Conservation (phyloP, 2,888 invertebrate species). For the Eupelmus urozonus region DNA sequence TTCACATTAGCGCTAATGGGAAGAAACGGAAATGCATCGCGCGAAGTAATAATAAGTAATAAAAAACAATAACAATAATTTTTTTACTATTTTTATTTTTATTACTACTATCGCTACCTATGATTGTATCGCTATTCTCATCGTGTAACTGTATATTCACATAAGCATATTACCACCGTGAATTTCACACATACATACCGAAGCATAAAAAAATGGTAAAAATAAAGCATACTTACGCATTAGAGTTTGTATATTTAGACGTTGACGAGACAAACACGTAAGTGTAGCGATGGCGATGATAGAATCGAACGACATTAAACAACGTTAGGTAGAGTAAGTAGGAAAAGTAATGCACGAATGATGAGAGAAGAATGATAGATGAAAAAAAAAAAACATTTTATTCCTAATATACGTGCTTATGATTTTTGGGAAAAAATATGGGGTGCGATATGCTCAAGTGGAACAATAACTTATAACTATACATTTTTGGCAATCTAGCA, state of each 20-base stretch:
- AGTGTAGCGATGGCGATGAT: conserved; percentile 34
- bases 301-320: not conserved
- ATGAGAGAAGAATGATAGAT: conserved; percentile 13
- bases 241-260: conserved; percentile 69
- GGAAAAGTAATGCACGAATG: conserved; percentile 10
- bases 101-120: conserved; percentile 71
- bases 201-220: conserved; percentile 44
- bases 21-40: not conserved
- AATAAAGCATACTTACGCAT: conserved; percentile 50
- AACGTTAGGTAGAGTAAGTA: conserved; percentile 4
- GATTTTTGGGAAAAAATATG: too few species aligned
- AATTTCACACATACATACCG: conserved; percentile 55
- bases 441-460: too few species aligned
- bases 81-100: conserved; percentile 76
- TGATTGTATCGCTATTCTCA: conserved; percentile 63
- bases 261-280: conserved; percentile 59
- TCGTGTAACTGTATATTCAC: conserved; percentile 63
- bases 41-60: conserved; percentile 71
- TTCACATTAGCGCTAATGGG: not conserved
- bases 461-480: too few species aligned
- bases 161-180: conserved; percentile 57
- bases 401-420: not conserved
- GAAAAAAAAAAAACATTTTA: not conserved
- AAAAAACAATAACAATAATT: conserved; percentile 72
- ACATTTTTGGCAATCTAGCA: too few species aligned